Percentiles rank a stretch among this genome's conserved stretches.
Conservation (phyloP, 2,113 vertebrate genomes). For the Nothobranchius furzeri region DNA sequence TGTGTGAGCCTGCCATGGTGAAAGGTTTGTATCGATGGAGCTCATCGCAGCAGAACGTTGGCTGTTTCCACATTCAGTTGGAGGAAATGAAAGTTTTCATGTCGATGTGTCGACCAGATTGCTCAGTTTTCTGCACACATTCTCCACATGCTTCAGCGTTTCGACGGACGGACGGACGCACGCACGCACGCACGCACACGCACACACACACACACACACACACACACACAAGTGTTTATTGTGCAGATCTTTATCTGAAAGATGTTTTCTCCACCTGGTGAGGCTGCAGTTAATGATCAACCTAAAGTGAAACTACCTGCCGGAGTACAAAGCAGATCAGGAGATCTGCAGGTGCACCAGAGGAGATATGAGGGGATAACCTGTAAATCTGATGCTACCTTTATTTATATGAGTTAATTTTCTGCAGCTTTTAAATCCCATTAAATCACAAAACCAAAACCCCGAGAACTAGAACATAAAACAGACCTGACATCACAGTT, state of each 20-base stretch:
- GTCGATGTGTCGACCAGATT: not conserved
- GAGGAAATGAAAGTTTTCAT: constrained; percentile 25
- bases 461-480: no score
- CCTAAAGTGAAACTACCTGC: constrained; percentile 33
- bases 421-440: no score
- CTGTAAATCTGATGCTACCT: not conserved
- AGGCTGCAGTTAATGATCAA: constrained; percentile 36
- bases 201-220: no score
- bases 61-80: not conserved
- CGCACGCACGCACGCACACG: no score
- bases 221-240: constrained; percentile 10
- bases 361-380: not conserved
- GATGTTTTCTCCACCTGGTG: constrained; percentile 19
- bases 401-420: no score
- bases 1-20: not conserved
- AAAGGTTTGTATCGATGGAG: not conserved
- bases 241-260: constrained; percentile 4
- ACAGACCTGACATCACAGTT: no score
- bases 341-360: constrained; percentile 13
- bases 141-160: constrained; percentile 27
- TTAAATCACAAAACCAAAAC: no score
- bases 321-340: constrained; percentile 20
- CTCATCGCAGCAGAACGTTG: constrained; percentile 6
- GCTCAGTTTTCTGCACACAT: constrained; percentile 24
- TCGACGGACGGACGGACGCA: not conserved